Conservation (phyloP, 1,140 invertebrate genomes). For the Ylistrum balloti region DNA sequence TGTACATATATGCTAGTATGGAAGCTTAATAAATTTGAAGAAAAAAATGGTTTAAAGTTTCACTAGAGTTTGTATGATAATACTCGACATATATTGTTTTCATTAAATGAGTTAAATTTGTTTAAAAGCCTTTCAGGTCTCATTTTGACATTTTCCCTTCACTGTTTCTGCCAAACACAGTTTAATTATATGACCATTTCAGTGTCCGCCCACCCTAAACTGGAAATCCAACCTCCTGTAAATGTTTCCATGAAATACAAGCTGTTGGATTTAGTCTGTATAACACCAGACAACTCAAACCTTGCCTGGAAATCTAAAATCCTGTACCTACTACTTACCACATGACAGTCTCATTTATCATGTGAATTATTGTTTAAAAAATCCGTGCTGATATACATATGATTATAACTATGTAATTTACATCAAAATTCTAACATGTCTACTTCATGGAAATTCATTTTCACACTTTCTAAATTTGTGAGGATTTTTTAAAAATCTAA, state of each 20-base stretch:
- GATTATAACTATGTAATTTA: neutral
- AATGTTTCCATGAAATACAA: slow-evolving; percentile 7
- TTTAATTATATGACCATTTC: neutral
- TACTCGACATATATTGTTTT: neutral
- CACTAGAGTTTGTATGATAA: neutral
- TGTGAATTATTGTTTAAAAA: neutral
- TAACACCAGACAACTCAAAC: neutral
- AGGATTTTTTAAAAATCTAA: too few species aligned
- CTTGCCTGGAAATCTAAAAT: neutral
- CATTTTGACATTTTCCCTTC: neutral
- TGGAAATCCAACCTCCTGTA: neutral
- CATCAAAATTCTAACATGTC: neutral
- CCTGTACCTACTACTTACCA: neutral
- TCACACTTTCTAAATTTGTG: too few species aligned
- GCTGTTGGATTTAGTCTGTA: neutral
- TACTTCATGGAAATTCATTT: too few species aligned
- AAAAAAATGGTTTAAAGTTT: neutral
- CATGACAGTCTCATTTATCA: neutral
- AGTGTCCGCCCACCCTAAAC: slow-evolving; percentile 20
- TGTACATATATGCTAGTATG: too few species aligned
- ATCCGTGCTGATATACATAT: neutral
- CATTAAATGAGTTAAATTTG: neutral
- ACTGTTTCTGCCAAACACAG: slow-evolving; percentile 22
- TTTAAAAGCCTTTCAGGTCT: neutral
- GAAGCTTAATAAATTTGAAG: too few species aligned